A percentile compares a stretch with the other conserved stretches of the same genome.
Evolutionary conservation across 1,140 invertebrate species (phyloP).

Genomic region (Plectrocnemia conspersa): DNA sequence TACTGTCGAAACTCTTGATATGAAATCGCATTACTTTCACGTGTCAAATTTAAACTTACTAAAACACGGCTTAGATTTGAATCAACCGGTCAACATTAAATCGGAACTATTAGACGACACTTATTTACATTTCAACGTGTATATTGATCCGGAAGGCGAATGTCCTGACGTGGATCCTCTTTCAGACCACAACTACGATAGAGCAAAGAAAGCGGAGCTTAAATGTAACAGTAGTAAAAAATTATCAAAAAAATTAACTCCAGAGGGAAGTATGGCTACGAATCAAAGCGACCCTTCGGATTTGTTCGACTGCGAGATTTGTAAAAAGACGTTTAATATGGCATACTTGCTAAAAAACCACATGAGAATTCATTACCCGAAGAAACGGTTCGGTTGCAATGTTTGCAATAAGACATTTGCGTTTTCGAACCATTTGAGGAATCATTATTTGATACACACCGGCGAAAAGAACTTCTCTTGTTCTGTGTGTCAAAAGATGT

Average conservation of each 20-base stretch:
- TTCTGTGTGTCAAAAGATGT: slow-evolving; percentile 37
- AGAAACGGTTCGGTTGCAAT: slow-evolving; percentile 54
- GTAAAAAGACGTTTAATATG: slow-evolving; percentile 39
- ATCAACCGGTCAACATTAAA: background rate
- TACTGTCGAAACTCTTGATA: slow-evolving; percentile 3
- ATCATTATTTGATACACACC: slow-evolving; percentile 37
- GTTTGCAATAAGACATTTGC: slow-evolving; percentile 53
- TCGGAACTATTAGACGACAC: background rate
- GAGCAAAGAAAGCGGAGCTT: background rate
- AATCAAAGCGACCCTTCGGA: background rate
- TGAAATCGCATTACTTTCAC: no score
- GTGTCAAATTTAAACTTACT: background rate
- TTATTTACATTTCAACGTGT: slow-evolving; percentile 4
- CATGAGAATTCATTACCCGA: slow-evolving; percentile 49
- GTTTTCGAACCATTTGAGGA: slow-evolving; percentile 42
- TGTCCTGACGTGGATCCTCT: background rate
- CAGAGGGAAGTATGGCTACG: background rate
- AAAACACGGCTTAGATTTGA: background rate
- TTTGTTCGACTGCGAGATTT: slow-evolving; percentile 27
- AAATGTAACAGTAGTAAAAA: background rate
- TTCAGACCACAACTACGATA: background rate
- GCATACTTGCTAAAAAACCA: slow-evolving; percentile 46
- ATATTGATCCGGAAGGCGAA: background rate
- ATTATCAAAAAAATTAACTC: background rate
- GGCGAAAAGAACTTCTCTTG: slow-evolving; percentile 39